Evolutionary conservation across 2,113 vertebrate genomes (phyloP).

Genomic region (Formicarius rufipectus): DNA sequence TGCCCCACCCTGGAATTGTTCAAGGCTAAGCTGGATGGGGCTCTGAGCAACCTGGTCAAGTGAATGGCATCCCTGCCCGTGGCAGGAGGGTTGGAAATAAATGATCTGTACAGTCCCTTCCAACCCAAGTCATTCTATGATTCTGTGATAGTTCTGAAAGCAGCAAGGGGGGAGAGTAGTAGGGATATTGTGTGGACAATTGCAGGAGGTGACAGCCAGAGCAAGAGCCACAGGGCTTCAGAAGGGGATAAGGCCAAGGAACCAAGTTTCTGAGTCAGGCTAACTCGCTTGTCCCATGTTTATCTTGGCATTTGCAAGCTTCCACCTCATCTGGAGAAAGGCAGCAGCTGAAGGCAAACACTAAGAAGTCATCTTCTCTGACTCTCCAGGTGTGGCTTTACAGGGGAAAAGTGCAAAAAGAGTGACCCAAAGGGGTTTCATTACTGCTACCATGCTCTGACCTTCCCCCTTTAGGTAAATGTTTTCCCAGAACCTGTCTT

Average conservation of each 20-base stretch:
- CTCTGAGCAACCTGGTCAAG: not conserved
- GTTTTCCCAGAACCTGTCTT: not conserved
- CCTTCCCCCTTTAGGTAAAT: not conserved
- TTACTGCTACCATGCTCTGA: not conserved
- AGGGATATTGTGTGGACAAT: not conserved
- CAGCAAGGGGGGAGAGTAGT: not conserved
- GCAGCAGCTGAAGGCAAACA: not conserved
- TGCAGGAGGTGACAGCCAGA: not conserved
- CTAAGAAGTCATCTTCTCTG: not conserved
- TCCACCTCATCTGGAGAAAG: not conserved
- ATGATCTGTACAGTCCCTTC: not conserved
- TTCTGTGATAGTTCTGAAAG: not conserved
- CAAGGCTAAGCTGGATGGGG: not conserved
- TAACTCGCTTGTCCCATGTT: not conserved
- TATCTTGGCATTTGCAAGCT: not conserved
- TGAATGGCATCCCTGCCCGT: not conserved
- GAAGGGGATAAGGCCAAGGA: not conserved
- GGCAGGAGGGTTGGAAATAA: not conserved
- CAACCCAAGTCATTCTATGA: not conserved
- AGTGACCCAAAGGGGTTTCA: not conserved
- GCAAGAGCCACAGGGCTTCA: not conserved
- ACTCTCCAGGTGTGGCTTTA: not conserved
- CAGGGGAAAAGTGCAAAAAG: not conserved
- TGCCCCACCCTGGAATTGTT: not conserved
- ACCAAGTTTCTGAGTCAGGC: not conserved